A percentile compares a stretch with the other conserved stretches of the same genome.
Evolutionary conservation across 2,113 vertebrate genomes (phyloP).

Genomic region (Rhabdomys dilectus): DNA sequence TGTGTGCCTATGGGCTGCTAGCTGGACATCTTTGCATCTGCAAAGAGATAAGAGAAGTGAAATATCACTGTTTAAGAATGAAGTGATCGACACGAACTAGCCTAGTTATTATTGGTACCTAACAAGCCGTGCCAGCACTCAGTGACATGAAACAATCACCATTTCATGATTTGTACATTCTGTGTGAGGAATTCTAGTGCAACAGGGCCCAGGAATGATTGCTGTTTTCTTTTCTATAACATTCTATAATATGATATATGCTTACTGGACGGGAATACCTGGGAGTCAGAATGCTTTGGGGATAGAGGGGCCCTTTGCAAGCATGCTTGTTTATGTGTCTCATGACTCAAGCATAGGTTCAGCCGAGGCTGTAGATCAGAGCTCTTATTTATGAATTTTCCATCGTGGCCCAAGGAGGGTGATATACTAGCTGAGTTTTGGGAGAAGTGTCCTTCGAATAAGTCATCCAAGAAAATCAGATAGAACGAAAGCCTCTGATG

Average conservation of each 20-base stretch:
- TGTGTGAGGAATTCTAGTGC: not conserved
- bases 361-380: not conserved
- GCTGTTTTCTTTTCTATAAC: not conserved
- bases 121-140: not conserved
- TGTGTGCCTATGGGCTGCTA: not conserved
- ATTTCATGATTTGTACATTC: not conserved
- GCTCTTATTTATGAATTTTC: not conserved
- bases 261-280: not conserved
- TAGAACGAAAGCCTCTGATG: not conserved
- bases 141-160: not conserved
- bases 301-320: not conserved
- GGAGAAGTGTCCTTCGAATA: not conserved
- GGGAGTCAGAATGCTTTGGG: not conserved
- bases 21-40: not conserved
- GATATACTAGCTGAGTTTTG: not conserved
- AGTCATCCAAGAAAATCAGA: not conserved
- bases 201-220: not conserved
- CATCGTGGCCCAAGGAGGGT: not conserved
- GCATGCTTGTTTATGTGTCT: not conserved
- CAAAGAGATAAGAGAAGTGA: not conserved
- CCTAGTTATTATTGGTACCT: not conserved
- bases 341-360: not conserved
- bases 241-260: not conserved
- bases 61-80: constrained; percentile 35
- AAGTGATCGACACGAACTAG: not conserved